A percentile compares a stretch with the other conserved stretches of the same genome.
These are phyloP conservation scores for Oscarella lobularis DNA, from an alignment of 37 sponge, comb jelly and placozoan species.

Conservation along the genomic window DNA sequence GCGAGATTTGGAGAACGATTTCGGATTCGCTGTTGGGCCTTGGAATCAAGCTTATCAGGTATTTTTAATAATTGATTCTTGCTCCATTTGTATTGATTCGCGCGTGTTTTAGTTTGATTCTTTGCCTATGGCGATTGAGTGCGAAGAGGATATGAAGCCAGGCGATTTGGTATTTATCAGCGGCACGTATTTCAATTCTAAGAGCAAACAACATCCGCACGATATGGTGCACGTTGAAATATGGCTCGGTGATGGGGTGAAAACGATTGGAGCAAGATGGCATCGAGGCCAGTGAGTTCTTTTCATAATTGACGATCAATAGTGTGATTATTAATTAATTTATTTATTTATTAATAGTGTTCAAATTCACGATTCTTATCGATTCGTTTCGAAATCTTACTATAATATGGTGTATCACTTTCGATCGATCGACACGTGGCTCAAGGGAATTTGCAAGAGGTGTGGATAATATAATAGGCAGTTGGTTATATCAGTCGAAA, in stretches of 20 bases:
- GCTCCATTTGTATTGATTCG: not conserved
- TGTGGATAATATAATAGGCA: conserved; percentile 3
- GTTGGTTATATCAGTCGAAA: not conserved
- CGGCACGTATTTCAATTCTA: conserved; percentile 40
- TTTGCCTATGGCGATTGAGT: conserved; percentile 31
- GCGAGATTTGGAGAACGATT: conserved; percentile 45
- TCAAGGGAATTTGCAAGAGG: conserved; percentile 52
- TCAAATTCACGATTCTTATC: conserved; percentile 59
- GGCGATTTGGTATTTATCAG: conserved; percentile 75
- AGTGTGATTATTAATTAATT: not conserved
- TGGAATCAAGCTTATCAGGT: conserved; percentile 75
- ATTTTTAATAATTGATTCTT: too few species aligned
- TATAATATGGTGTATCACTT: conserved; percentile 67
- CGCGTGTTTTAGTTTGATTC: conserved; percentile 50
- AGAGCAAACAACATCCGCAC: conserved; percentile 60
- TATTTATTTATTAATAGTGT: conserved; percentile 18
- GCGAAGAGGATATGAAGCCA: conserved; percentile 51
- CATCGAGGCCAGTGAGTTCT: conserved; percentile 10
- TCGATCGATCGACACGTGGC: conserved; percentile 76
- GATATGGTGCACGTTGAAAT: conserved; percentile 79
- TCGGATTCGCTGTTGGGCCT: conserved; percentile 58
- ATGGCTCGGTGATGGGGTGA: conserved; percentile 72
- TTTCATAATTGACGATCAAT: not conserved
- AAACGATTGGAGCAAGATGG: conserved; percentile 67
- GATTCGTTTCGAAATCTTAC: conserved; percentile 62